Evolutionary conservation across 2,888 invertebrate genomes (phyloP), one percentile per base, ranked within the genome.

Genomic region (Nephrotoma guestfalica): DNA sequence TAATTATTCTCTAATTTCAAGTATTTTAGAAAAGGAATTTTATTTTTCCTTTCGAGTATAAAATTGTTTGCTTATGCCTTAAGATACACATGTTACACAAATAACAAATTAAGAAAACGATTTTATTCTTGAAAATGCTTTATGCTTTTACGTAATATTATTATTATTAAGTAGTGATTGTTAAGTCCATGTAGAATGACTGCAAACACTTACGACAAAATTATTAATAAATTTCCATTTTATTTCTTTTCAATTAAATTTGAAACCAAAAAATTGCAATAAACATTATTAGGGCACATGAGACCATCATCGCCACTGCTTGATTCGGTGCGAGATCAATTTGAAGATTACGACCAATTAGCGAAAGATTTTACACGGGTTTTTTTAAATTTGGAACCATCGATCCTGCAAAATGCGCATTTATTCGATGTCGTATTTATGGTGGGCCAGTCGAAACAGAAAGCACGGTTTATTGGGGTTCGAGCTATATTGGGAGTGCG

Each of bases 301-400:
- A 93, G 98, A 89, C 97, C 98, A 0, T 97, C 97, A 0, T 97
- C 97, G 30, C 98, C 98, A 0, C 93, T 98, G 51, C 93, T 98
- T 88, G 98, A 98, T 91, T 97, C 97, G 5, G 97, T 98, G 71
- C 93, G 97, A 89, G 98, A 98, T 92, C 96, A 97, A 90, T 98
- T 98, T 90, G 98, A 98, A 92, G 97, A 97, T 91, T 97, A 97
- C 92, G 98, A 98, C 91, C 97, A 97, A 90, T 93, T 98, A 87
- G 97, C 97, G 47, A 97, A 97, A 91, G 98, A 98, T 92, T 98
- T 98, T 91, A 96, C 97, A 7, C 93, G 95, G 89, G 96, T 96
- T 89, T 98, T 98, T 92, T 93, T 97, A 87, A 97, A 97, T 91
- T 95, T 94, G 89, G 96, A 97, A 89, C 94, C 95, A 87, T 97